A percentile compares a stretch with the other conserved stretches of the same genome.
Evolutionary conservation across 2,113 vertebrate species (phyloP).

Genomic region (Rhabdomys dilectus): DNA sequence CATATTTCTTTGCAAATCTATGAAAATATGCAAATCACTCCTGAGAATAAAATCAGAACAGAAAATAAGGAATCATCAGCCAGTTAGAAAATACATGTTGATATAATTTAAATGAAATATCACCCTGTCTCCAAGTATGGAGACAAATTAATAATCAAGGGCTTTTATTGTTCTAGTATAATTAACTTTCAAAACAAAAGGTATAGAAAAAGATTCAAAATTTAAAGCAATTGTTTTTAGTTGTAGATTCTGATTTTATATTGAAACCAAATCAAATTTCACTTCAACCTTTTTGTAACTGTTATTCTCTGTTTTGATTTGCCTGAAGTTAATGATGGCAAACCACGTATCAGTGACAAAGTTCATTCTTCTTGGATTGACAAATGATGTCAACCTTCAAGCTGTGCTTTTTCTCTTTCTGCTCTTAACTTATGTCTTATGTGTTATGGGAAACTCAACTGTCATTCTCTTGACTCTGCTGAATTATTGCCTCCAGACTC

Average conservation of each 20-base stretch:
- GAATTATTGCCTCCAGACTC: slow-evolving; percentile 46
- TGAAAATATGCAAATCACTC: background rate
- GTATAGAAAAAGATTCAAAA: background rate
- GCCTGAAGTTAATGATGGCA: slow-evolving; percentile 29
- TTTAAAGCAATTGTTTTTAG: background rate
- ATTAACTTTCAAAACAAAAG: slow-evolving; percentile 11
- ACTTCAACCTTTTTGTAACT: background rate
- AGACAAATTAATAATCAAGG: background rate
- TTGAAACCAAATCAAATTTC: background rate
- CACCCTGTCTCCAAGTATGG: background rate
- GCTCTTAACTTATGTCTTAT: slow-evolving; percentile 55
- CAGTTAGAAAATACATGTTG: background rate
- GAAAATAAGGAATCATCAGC: background rate
- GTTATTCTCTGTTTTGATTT: background rate
- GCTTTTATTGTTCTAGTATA: background rate
- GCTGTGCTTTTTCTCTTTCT: slow-evolving; percentile 62
- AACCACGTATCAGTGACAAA: slow-evolving; percentile 54
- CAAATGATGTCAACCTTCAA: slow-evolving; percentile 27
- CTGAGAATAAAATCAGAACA: background rate
- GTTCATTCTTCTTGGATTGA: slow-evolving; percentile 73
- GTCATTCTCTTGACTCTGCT: slow-evolving; percentile 68
- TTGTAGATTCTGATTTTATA: background rate
- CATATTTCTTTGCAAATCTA: background rate
- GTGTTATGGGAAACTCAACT: slow-evolving; percentile 63
- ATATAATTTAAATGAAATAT: background rate